Evolutionary conservation across 2,797 vertebrate genomes (phyloP).

Genomic region (Etheostoma perlongum): DNA sequence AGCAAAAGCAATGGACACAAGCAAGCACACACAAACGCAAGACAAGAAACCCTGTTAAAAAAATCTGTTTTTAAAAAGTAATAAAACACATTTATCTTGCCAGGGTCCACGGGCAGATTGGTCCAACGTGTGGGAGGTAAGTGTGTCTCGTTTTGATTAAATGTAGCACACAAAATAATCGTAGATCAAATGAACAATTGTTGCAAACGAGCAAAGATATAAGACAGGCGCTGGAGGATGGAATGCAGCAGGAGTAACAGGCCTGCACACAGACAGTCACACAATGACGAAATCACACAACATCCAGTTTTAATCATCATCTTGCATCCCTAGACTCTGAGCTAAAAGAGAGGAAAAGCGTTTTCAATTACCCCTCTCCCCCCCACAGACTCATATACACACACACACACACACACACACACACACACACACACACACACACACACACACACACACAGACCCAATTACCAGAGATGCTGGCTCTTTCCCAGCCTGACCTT

Average conservation of each 20-base stretch:
- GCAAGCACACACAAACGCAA: background rate
- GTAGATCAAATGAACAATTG: slow-evolving; percentile 31
- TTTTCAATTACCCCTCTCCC: slow-evolving; percentile 61
- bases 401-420: slow-evolving; percentile 23
- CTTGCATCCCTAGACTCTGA: slow-evolving; percentile 51
- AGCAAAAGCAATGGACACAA: background rate
- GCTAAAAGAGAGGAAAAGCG: slow-evolving; percentile 48
- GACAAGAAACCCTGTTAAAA: background rate
- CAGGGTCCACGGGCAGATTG: slow-evolving; percentile 24
- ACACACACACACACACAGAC: slow-evolving; percentile 35
- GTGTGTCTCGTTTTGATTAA: slow-evolving; percentile 23
- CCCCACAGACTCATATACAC: slow-evolving; percentile 11
- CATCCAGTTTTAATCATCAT: slow-evolving; percentile 68
- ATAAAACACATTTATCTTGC: slow-evolving; percentile 9
- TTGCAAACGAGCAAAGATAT: background rate
- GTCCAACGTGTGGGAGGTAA: slow-evolving; percentile 36
- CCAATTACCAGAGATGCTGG: slow-evolving; percentile 71
- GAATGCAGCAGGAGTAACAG: slow-evolving; percentile 6
- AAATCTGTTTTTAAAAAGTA: slow-evolving; percentile 7
- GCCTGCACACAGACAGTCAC: slow-evolving; percentile 27
- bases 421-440: slow-evolving; percentile 26
- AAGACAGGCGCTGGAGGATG: slow-evolving; percentile 11
- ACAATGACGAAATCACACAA: slow-evolving; percentile 47
- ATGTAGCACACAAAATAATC: slow-evolving; percentile 13
- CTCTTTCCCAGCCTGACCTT: slow-evolving; percentile 72